Base-by-base conservation (phyloP, 2,888 invertebrate genomes). In the Limnephilus marmoratus region DNA sequence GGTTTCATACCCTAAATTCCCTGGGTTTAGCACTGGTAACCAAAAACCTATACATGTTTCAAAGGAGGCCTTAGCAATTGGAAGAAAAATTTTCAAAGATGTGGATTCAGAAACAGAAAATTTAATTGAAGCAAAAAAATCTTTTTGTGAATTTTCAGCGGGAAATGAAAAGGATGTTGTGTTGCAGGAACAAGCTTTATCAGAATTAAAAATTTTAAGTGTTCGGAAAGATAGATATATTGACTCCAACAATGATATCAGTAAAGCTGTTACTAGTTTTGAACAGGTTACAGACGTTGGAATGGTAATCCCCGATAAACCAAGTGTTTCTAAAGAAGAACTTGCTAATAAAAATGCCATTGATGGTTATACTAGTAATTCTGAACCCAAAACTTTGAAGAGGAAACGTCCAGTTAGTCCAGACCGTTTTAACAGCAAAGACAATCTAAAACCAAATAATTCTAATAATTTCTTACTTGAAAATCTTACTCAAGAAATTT, bases 401-500 rank as follows among this genome's bases (percentile, higher is more conserved):
- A 31, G 82, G 9, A 82, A 34, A 82, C 18, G 31, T 82, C 29
- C 31, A 31, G 24, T 68, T 24, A 68, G 24, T 68, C 68, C 68
- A 68, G 68, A 68, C 68, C 2, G 68, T n/a, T 68, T 68, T 24
- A n/a, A 68, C 68, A 68, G 7, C 68, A 83, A 83, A 24, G 0
- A 24, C 24, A 31, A 24, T 83, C 83, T 12, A n/a, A 45, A 29
- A 86, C 2, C 12, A 41, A 15, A 37, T 85, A 18, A 86, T 41
- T 37, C 24, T 18, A 15, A 13, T 45, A 24, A 45, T 45, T 24
- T 86, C 93, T 94, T 81, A 37, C 85, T 88, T 80, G 89, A 92
- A 3, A 94, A 94, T 82, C 90, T 94, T 81, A 94, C 94, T 9
- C 94, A 94, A 92, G 95, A 95, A 94, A 94, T 95, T 37, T 93